Evolutionary conservation across 2,113 vertebrate genomes (phyloP).

Genomic region (Tachycineta bicolor): DNA sequence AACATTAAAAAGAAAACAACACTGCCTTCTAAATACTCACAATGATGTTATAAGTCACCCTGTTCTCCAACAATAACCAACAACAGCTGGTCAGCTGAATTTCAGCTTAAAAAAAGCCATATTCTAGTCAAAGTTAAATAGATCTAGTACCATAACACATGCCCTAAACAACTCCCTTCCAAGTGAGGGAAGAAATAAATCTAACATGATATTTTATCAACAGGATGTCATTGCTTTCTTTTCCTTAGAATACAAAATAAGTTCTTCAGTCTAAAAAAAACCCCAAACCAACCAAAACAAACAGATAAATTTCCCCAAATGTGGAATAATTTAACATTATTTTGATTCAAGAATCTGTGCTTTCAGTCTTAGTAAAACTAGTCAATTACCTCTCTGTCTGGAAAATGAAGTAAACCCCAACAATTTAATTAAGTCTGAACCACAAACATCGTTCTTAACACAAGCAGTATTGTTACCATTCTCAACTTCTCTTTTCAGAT

Average conservation of each 20-base stretch:
- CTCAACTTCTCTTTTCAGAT: slow-evolving; percentile 94
- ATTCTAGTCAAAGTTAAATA: neutral
- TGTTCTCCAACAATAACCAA: neutral
- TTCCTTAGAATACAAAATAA: neutral
- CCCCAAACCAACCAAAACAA: neutral
- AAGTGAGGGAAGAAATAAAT: neutral
- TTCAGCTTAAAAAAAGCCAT: neutral
- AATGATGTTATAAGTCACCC: neutral
- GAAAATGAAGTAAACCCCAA: neutral
- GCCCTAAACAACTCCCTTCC: neutral
- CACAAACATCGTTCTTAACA: neutral
- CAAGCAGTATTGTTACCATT: slow-evolving; percentile 78
- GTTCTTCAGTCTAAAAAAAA: neutral
- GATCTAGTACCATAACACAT: neutral
- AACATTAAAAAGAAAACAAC: slow-evolving; percentile 39
- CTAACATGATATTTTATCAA: neutral
- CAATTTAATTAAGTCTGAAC: neutral
- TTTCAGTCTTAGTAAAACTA: slow-evolving; percentile 5
- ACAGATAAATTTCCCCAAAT: neutral
- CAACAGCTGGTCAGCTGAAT: neutral
- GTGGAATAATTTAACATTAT: neutral
- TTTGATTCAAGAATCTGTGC: neutral
- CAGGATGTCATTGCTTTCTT: neutral
- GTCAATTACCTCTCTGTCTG: neutral
- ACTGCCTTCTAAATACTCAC: neutral